phyloP scores from a whole-genome alignment of 2,113 vertebrate species.

The Gulo gulo region DNA sequence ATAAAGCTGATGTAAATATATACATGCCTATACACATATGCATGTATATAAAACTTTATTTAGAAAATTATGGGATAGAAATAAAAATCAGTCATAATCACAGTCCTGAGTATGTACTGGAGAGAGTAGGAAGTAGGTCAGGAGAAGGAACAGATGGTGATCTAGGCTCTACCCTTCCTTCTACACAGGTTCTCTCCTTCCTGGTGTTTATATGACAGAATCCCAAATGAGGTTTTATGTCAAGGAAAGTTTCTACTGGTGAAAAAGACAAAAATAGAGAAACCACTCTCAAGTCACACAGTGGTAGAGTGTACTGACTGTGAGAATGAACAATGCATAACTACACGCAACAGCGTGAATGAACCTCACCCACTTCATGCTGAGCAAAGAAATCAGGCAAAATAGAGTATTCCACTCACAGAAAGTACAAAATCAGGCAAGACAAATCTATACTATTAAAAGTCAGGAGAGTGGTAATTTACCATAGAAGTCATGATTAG shows the following conservation, averaged over 20 bases:
- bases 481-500: not conserved
- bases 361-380: not conserved
- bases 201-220: not conserved
- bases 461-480: not conserved
- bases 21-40: not conserved
- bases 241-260: not conserved
- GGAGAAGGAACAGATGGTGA: not conserved
- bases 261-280: not conserved
- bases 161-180: not conserved
- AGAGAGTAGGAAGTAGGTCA: not conserved
- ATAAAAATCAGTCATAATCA: not conserved
- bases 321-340: not conserved
- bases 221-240: not conserved
- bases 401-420: not conserved
- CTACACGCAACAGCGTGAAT: not conserved
- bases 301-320: not conserved
- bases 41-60: not conserved
- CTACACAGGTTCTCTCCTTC: not conserved
- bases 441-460: not conserved
- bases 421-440: not conserved
- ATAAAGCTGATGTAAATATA: not conserved
- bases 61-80: not conserved
- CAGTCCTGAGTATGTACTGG: not conserved
- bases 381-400: not conserved
- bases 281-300: not conserved